Evolutionary conservation across 1,140 invertebrate species (phyloP).

Genomic region (Drosophila carrolli): DNA sequence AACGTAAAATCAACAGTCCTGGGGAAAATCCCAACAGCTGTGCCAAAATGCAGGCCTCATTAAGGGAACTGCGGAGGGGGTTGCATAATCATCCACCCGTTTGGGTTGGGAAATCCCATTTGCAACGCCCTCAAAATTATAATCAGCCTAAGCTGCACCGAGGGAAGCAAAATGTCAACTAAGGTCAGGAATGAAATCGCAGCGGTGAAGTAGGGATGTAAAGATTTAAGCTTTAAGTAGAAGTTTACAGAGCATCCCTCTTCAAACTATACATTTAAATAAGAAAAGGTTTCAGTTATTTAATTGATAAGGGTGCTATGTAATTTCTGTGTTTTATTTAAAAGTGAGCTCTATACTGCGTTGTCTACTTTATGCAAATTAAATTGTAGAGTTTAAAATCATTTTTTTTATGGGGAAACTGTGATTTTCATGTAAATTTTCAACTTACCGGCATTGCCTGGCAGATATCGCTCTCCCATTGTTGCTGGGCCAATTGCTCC

Average conservation of each 20-base stretch:
- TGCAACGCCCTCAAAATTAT: slow-evolving; percentile 50
- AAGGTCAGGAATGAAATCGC: not conserved
- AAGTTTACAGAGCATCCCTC: too few relatives aligned
- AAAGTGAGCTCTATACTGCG: not conserved
- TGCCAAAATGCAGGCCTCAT: slow-evolving; percentile 56
- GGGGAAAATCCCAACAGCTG: slow-evolving; percentile 70
- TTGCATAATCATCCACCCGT: slow-evolving; percentile 47
- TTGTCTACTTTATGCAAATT: too few relatives aligned
- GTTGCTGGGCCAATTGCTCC: slow-evolving; percentile 76
- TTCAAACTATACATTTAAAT: too few relatives aligned
- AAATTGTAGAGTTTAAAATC: too few relatives aligned
- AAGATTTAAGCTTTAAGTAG: too few relatives aligned
- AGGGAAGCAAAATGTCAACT: not conserved
- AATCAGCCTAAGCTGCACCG: slow-evolving; percentile 32
- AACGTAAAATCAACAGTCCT: slow-evolving; percentile 7
- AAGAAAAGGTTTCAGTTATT: too few relatives aligned
- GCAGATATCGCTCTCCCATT: slow-evolving; percentile 83
- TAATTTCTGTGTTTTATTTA: too few relatives aligned
- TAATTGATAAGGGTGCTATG: too few relatives aligned
- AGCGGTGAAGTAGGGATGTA: too few relatives aligned
- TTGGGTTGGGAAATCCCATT: slow-evolving; percentile 30
- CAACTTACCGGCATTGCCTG: slow-evolving; percentile 86
- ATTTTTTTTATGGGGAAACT: not conserved
- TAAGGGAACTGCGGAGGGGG: slow-evolving; percentile 44
- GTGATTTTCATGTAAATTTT: not conserved